phyloP scores from a whole-genome alignment of 2,797 vertebrate species.

The Pangasius larnaudii region DNA sequence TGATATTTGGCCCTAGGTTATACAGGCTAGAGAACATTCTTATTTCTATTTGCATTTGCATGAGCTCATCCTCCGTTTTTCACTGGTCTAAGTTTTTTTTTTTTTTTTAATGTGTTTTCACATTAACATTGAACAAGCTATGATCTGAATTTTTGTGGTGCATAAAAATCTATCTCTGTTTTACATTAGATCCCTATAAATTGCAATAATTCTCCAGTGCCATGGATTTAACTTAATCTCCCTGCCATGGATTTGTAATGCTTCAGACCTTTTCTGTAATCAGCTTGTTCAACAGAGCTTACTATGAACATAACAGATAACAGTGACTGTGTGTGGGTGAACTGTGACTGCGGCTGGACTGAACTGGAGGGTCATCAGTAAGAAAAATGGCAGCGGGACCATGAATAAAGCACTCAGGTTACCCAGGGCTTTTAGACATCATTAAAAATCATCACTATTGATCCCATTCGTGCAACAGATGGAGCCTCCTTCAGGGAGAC shows the following conservation, averaged over 20 bases:
- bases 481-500: constrained; percentile 52
- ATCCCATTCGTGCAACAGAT: constrained; percentile 70
- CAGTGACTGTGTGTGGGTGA: constrained; percentile 11
- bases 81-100: not conserved
- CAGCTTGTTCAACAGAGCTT: not conserved
- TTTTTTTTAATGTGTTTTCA: not conserved
- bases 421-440: constrained; percentile 73
- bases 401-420: constrained; percentile 66
- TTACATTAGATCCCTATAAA: not conserved
- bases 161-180: not conserved
- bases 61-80: not conserved
- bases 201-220: not conserved
- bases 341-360: constrained; percentile 7
- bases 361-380: constrained; percentile 42
- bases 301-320: not conserved
- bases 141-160: not conserved
- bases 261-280: not conserved
- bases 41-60: constrained; percentile 10
- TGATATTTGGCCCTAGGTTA: constrained; percentile 22
- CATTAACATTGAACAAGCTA: not conserved
- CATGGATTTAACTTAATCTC: not conserved
- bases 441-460: constrained; percentile 72
- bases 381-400: constrained; percentile 33
- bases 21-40: not conserved
- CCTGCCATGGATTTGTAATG: not conserved